Evolutionary conservation across 1,140 invertebrate species (phyloP).

Genomic region (Ceratina japonica): DNA sequence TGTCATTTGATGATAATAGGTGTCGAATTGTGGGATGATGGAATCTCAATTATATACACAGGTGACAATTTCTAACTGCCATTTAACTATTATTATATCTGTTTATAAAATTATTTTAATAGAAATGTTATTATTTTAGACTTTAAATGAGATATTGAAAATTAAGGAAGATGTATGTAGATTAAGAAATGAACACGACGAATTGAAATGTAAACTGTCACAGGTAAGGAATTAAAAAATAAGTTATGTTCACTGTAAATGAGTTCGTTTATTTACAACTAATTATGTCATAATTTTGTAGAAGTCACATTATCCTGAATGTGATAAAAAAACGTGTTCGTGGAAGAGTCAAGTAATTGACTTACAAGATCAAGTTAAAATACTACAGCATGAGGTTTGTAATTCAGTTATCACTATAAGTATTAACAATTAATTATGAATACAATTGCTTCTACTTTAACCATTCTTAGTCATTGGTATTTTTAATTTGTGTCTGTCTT

Average conservation of each 20-base stretch:
- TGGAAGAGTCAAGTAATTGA: slow-evolving; percentile 60
- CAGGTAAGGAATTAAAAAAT: slow-evolving; percentile 49
- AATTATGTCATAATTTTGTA: slow-evolving; percentile 33
- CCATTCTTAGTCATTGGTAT: neutral
- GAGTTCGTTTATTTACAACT: neutral
- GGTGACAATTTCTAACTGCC: too few species aligned
- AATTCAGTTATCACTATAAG: neutral
- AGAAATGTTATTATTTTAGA: slow-evolving; percentile 44
- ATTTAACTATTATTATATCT: too few species aligned
- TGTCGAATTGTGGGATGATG: neutral
- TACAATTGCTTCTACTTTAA: neutral
- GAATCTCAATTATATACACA: slow-evolving; percentile 18
- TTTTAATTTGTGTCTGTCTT: neutral
- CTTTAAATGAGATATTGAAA: slow-evolving; percentile 64
- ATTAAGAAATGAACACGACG: slow-evolving; percentile 68
- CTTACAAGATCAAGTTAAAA: slow-evolving; percentile 65
- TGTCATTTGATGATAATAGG: slow-evolving; percentile 4
- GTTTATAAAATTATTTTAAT: too few species aligned
- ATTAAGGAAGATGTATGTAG: slow-evolving; percentile 66
- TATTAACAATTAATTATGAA: neutral
- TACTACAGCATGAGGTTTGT: slow-evolving; percentile 69
- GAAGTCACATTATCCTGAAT: slow-evolving; percentile 60
- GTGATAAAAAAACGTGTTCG: slow-evolving; percentile 58
- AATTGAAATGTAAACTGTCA: slow-evolving; percentile 61
- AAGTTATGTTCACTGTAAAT: neutral